Conservation (phyloP, 1,140 invertebrate species). For the Xylocopa sonorina region DNA sequence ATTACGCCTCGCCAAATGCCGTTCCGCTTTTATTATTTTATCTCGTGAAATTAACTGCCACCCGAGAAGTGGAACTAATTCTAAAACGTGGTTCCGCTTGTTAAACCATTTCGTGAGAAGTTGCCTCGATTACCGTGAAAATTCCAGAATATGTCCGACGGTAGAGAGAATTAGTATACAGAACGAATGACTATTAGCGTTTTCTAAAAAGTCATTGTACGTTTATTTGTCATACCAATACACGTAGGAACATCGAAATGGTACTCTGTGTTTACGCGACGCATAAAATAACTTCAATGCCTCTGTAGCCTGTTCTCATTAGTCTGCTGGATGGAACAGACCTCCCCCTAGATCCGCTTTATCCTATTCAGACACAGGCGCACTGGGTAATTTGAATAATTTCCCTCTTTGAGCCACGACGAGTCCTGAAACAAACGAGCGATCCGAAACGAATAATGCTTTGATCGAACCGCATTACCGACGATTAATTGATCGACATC, state of each 20-base stretch:
- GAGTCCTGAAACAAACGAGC: slow-evolving; percentile 66
- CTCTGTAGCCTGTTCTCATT: not conserved
- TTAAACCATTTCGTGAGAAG: not conserved
- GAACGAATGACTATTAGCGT: not conserved
- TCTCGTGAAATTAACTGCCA: not conserved
- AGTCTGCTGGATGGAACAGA: not conserved
- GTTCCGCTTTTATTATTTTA: not conserved
- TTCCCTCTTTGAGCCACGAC: slow-evolving; percentile 76
- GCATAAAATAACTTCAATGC: slow-evolving; percentile 27
- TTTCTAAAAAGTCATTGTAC: slow-evolving; percentile 45
- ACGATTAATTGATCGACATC: not conserved
- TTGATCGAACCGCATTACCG: not conserved
- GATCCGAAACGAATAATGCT: not conserved
- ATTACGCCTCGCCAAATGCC: not conserved
- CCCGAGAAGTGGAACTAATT: not conserved
- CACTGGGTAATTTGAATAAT: slow-evolving; percentile 81
- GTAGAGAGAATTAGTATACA: not conserved
- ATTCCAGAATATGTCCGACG: not conserved
- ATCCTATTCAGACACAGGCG: slow-evolving; percentile 74
- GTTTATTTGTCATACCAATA: slow-evolving; percentile 47
- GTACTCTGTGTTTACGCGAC: slow-evolving; percentile 34
- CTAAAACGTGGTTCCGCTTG: not conserved
- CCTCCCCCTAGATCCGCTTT: not conserved
- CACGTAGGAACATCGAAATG: slow-evolving; percentile 52
- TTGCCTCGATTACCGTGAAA: not conserved